Percentiles rank a stretch among this genome's conserved stretches.
Conservation (phyloP, 92 coral and sea anemone genomes). For the Zoanthus sociatus region DNA sequence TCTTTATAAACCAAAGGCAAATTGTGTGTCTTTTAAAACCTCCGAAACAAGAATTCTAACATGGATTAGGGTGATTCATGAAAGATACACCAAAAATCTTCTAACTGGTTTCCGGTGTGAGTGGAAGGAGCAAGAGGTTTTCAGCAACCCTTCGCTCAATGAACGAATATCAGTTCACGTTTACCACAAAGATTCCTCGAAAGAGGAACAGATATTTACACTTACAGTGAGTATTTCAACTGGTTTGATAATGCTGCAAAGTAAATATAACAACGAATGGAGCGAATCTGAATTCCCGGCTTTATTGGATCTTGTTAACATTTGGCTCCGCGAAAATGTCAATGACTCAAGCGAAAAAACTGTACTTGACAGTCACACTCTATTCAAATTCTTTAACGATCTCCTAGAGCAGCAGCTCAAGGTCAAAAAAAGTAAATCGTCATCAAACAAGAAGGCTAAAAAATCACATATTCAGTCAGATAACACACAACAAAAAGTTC, state of each 20-base stretch:
- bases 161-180: constrained; percentile 24
- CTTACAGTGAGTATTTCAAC: constrained; percentile 13
- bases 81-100: constrained; percentile 9
- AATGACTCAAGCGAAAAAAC: too few species aligned
- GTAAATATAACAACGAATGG: too few species aligned
- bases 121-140: constrained; percentile 17
- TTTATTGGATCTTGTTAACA: too few species aligned
- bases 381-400: too few species aligned
- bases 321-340: too few species aligned
- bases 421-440: too few species aligned
- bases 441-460: background rate
- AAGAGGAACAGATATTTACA: constrained; percentile 18
- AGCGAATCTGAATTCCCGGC: too few species aligned
- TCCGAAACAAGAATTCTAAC: background rate
- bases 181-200: constrained; percentile 11
- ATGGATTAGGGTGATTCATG: background rate
- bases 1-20: constrained; percentile 25
- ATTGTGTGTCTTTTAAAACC: constrained; percentile 17
- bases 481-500: constrained; percentile 10
- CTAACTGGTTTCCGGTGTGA: constrained; percentile 14
- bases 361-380: too few species aligned
- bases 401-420: too few species aligned
- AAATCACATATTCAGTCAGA: constrained; percentile 8
- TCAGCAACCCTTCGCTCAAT: background rate
- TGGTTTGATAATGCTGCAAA: background rate